Conservation (phyloP, 2,888 invertebrate genomes). For the Nezara viridula region DNA sequence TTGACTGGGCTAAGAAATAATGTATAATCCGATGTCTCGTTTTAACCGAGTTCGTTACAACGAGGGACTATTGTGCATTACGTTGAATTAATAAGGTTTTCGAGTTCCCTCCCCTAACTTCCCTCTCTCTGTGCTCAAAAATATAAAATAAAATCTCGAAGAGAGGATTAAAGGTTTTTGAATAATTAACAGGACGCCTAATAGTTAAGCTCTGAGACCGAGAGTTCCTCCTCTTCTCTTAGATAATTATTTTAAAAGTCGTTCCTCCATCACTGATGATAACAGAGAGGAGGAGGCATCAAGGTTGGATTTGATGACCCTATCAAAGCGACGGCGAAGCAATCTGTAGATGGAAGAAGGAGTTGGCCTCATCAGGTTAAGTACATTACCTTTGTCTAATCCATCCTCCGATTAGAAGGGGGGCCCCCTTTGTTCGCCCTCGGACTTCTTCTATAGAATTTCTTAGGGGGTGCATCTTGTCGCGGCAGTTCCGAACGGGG, state of each 20-base stretch:
- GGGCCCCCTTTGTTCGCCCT: not conserved
- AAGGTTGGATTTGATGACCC: not conserved
- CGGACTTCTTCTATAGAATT: not conserved
- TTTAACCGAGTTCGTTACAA: too few relatives aligned
- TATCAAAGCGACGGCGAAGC: not conserved
- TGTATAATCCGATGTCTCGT: too few relatives aligned
- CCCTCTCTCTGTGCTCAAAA: too few relatives aligned
- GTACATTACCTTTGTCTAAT: constrained; percentile 26
- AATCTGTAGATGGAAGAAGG: constrained; percentile 1
- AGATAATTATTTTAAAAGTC: not conserved
- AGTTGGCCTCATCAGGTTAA: not conserved
- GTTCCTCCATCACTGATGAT: too few relatives aligned
- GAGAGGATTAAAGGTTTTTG: too few relatives aligned
- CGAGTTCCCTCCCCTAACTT: too few relatives aligned
- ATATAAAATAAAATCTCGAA: too few relatives aligned
- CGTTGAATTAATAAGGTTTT: too few relatives aligned
- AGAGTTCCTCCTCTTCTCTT: not conserved
- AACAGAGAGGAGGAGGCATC: not conserved
- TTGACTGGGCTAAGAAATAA: too few relatives aligned
- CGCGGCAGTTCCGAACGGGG: not conserved
- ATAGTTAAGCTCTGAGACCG: not conserved
- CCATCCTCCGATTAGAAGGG: not conserved
- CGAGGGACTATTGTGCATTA: too few relatives aligned
- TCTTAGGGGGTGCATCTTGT: not conserved
- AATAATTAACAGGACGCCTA: not conserved